Percentiles rank a stretch among this genome's conserved stretches.
Conservation (phyloP, 2,113 vertebrate species). For the Scolopax mira region DNA sequence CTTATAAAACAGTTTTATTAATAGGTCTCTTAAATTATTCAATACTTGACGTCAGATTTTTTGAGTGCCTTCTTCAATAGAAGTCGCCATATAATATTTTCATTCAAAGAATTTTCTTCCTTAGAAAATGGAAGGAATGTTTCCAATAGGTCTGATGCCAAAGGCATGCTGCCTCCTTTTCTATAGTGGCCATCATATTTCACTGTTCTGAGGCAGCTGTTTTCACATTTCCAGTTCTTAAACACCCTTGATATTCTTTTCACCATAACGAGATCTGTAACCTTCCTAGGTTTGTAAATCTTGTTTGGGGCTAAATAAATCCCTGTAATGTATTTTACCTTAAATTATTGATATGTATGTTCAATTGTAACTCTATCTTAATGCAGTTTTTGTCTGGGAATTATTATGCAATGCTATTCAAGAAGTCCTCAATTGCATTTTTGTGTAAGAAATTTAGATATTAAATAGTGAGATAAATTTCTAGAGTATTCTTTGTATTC, state of each 20-base stretch:
- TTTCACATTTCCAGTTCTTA: not conserved
- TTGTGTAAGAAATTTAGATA: conserved; percentile 67
- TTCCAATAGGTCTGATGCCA: not conserved
- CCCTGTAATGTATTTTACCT: conserved; percentile 57
- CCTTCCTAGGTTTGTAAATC: conserved; percentile 34
- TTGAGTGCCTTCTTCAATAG: conserved; percentile 28
- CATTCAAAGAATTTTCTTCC: not conserved
- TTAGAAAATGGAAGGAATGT: not conserved
- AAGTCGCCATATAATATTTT: not conserved
- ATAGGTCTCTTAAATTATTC: not conserved
- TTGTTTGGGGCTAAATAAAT: conserved; percentile 40
- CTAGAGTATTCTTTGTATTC: conserved; percentile 64
- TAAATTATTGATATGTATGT: conserved; percentile 53
- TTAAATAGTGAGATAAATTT: conserved; percentile 69
- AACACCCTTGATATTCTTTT: conserved; percentile 1
- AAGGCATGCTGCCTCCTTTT: not conserved
- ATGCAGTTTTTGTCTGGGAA: conserved; percentile 54
- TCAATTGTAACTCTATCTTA: conserved; percentile 45
- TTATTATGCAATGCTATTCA: conserved; percentile 48
- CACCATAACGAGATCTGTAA: conserved; percentile 37
- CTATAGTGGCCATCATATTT: not conserved
- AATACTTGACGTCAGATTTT: not conserved
- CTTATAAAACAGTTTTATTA: not conserved
- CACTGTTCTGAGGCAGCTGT: not conserved
- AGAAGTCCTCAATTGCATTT: conserved; percentile 51